These are phyloP conservation scores for Catharus ustulatus DNA, from an alignment of 2,797 vertebrate genomes.

Conservation along the genomic window DNA sequence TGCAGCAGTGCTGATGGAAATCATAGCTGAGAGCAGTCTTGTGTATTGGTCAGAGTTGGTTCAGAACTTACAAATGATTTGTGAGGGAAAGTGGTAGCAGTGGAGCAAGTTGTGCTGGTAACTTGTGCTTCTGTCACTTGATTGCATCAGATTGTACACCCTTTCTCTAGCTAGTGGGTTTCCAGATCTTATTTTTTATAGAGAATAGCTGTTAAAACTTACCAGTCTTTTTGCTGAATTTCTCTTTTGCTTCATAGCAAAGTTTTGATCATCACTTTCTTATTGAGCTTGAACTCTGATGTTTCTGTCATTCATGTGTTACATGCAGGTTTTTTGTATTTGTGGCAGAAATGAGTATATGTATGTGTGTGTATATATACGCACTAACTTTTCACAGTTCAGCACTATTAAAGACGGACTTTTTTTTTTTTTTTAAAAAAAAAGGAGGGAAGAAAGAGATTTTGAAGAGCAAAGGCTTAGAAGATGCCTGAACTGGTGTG, in stretches of 20 bases:
- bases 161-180: background rate
- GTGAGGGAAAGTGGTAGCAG: background rate
- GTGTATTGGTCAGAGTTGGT: background rate
- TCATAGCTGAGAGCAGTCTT: background rate
- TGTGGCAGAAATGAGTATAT: background rate
- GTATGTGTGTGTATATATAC: fast-evolving
- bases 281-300: background rate
- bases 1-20: background rate
- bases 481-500: background rate
- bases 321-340: background rate
- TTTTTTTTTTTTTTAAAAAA: too few relatives aligned
- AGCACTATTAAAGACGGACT: background rate
- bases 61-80: background rate
- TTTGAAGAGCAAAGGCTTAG: background rate
- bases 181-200: background rate
- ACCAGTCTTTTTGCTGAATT: background rate
- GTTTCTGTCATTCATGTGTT: background rate
- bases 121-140: background rate
- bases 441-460: background rate
- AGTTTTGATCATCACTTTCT: background rate
- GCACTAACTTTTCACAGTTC: background rate
- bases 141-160: background rate
- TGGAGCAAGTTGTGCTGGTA: background rate
- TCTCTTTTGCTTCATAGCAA: background rate
- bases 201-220: background rate